Evolutionary conservation across 2,888 invertebrate genomes (phyloP).

Genomic region (Lucinisca nassula): DNA sequence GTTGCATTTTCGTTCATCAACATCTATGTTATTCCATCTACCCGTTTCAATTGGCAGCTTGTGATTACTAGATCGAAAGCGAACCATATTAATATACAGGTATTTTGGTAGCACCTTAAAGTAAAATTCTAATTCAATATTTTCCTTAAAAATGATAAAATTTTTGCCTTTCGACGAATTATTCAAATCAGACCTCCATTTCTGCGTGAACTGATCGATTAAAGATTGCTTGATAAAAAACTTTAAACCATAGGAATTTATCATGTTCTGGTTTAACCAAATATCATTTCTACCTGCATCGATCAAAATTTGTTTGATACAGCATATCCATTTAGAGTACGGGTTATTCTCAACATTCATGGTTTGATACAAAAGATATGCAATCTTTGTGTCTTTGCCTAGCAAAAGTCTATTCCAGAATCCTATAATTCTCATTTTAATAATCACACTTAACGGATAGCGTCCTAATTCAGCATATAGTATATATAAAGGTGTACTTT

Average conservation of each 20-base stretch:
- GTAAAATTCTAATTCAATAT: not conserved
- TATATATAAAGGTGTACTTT: conserved; percentile 15
- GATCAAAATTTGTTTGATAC: not conserved
- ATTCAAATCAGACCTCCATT: not conserved
- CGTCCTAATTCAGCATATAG: conserved; percentile 19
- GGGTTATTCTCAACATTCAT: not conserved
- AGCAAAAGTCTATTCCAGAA: conserved; percentile 17
- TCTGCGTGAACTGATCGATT: conserved; percentile 3
- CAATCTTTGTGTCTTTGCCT: not conserved
- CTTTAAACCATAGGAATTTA: not conserved
- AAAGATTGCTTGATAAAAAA: not conserved
- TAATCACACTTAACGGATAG: not conserved
- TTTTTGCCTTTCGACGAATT: not conserved
- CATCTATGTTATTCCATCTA: not conserved
- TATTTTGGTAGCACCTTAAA: not conserved
- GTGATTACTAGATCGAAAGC: not conserved
- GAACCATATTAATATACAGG: not conserved
- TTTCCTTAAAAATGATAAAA: not conserved
- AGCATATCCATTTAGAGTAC: not conserved
- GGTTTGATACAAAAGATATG: not conserved
- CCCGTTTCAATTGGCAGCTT: not conserved
- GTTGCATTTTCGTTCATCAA: not conserved
- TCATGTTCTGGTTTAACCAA: not conserved
- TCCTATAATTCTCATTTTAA: conserved; percentile 19
- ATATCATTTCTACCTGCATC: not conserved